Base-by-base conservation (phyloP, 2,113 vertebrate species). In the Piprites chloris region DNA sequence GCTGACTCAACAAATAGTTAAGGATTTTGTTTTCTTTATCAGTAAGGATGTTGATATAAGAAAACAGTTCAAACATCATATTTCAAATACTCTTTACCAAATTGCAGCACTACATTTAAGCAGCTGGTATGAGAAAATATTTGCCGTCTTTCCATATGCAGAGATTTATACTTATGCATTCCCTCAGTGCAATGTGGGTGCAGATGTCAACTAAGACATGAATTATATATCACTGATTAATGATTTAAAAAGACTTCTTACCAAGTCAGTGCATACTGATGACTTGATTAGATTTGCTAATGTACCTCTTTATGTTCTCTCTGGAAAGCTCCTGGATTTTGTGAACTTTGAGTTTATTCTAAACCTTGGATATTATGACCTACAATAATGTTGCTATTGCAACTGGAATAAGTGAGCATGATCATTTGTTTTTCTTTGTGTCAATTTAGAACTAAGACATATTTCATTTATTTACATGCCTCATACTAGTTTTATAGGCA, bases 211-310 rank as follows among this genome's bases (percentile, higher is more conserved):
- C 52, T 65, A 53, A 87, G 52, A 65, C 20, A 89, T 75, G 77
- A 95, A 95, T 92, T 94, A 87, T 61, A 93, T 73, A 95, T 89
- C 77, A 90, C 66, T 76, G 87, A 90, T 86, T 95, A 89, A 94
- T 75, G 52, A 75, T 89, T 94, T 95, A 72, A 63, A 89, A 85
- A 75, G 23, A 41, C 37, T 67, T 78, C 14, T 91, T 84, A 77
- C 50, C 35, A 78, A 89, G 81, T 47, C 81, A 65, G 21, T 82
- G 81, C 89, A 92, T 90, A 82, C 65, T 61, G 69, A 95, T 95
- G 49, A 68, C 52, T 87, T 94, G n/a, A 90, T 94, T 96, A 92
- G 49, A 91, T 93, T 96, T 95, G 71, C 81, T 94, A 92, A 89
- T 82, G 5, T 50, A 20, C 9, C 4, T 91, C 73, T 87, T 89